phyloP scores from a whole-genome alignment of 2,797 vertebrate species.

The Lutjanus campechanus region DNA sequence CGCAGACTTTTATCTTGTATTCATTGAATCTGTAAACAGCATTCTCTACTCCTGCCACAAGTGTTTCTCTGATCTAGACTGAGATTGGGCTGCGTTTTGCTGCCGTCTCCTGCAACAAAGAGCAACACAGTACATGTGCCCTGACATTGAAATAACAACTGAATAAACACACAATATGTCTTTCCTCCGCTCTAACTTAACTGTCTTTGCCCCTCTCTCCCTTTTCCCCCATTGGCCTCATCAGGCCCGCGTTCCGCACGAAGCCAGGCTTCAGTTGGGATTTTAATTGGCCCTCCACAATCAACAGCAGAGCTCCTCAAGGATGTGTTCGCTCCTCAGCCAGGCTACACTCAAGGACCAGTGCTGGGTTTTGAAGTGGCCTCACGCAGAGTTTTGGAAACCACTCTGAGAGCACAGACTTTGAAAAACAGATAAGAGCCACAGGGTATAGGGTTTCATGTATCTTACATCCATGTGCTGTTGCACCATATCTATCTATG shows the following conservation, averaged over 20 bases:
- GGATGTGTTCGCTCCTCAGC: slow-evolving; percentile 76
- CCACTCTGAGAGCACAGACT: slow-evolving; percentile 75
- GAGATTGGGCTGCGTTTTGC: slow-evolving; percentile 75
- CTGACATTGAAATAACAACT: slow-evolving; percentile 61
- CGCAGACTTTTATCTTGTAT: slow-evolving; percentile 84
- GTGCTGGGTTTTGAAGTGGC: slow-evolving; percentile 82
- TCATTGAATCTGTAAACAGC: slow-evolving; percentile 86
- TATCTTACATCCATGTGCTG: slow-evolving; percentile 58
- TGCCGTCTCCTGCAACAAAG: slow-evolving; percentile 77
- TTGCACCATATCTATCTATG: slow-evolving; percentile 49
- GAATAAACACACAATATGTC: slow-evolving; percentile 63
- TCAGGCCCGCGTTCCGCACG: slow-evolving; percentile 72
- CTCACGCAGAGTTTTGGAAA: slow-evolving; percentile 82
- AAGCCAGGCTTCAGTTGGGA: slow-evolving; percentile 69
- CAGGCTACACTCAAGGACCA: slow-evolving; percentile 79
- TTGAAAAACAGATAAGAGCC: slow-evolving; percentile 82
- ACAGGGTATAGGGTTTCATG: slow-evolving; percentile 70
- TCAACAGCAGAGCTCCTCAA: slow-evolving; percentile 80
- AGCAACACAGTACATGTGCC: slow-evolving; percentile 71
- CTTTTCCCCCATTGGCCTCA: slow-evolving; percentile 72
- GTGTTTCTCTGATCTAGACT: slow-evolving; percentile 79
- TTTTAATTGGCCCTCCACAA: slow-evolving; percentile 87
- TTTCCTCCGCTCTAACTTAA: slow-evolving; percentile 51
- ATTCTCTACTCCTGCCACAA: slow-evolving; percentile 81
- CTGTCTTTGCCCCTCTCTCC: slow-evolving; percentile 41